Conservation (phyloP, 2,113 vertebrate species). For the Protomyctophum bolini region DNA sequence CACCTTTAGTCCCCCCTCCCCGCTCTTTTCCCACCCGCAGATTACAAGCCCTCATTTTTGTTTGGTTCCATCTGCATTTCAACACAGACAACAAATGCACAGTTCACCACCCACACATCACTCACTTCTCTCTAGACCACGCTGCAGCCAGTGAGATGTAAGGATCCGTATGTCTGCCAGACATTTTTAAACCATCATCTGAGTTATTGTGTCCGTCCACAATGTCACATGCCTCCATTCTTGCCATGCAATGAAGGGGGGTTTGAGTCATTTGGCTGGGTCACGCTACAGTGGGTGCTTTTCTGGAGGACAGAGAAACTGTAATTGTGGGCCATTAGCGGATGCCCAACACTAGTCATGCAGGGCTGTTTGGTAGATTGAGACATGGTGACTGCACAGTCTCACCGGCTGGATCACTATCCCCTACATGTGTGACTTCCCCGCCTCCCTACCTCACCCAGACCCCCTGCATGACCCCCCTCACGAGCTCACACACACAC, state of each 20-base stretch:
- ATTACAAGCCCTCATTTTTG: conserved; percentile 6
- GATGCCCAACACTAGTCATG: conserved; percentile 66
- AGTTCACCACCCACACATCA: conserved; percentile 9
- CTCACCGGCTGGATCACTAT: conserved; percentile 54
- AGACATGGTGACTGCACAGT: conserved; percentile 70
- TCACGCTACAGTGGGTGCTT: conserved; percentile 73
- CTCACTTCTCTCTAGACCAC: neutral
- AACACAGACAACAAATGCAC: conserved; percentile 29
- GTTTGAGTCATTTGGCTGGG: conserved; percentile 51
- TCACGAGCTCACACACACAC: neutral
- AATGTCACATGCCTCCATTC: neutral
- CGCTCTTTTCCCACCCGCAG: conserved; percentile 55
- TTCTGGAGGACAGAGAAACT: conserved; percentile 72
- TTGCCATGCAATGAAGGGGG: conserved; percentile 32
- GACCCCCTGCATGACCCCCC: conserved; percentile 33
- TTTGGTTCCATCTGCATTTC: conserved; percentile 42
- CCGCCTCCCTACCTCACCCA: conserved; percentile 25
- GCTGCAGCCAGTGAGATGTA: neutral
- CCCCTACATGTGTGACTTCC: conserved; percentile 65
- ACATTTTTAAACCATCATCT: neutral
- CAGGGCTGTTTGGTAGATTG: conserved; percentile 65
- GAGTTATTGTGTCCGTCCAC: too few relatives aligned
- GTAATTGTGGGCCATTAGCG: conserved; percentile 75
- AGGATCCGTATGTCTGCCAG: neutral
- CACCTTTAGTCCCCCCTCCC: conserved; percentile 48